Evolutionary conservation across 1,140 invertebrate genomes (phyloP).

Genomic region (Araneus ventricosus): DNA sequence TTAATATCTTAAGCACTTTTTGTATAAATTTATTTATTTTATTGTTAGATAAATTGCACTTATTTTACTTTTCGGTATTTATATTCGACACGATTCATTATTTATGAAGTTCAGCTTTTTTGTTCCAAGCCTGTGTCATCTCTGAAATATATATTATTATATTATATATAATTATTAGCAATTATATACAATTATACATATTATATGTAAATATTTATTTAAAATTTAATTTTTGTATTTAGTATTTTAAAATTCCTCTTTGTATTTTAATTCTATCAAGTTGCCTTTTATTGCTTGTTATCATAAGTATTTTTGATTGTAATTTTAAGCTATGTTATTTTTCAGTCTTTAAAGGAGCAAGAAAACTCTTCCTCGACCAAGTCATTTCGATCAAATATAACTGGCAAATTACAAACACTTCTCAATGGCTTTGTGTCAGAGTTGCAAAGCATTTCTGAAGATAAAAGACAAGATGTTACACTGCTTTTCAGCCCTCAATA

Average conservation of each 20-base stretch:
- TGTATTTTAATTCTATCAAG: background rate
- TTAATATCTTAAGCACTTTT: too few relatives aligned
- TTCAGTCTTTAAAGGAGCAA: background rate
- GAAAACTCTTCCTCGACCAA: background rate
- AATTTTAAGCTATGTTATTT: background rate
- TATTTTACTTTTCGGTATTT: too few relatives aligned
- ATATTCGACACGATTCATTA: too few relatives aligned
- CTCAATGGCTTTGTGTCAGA: slow-evolving; percentile 28
- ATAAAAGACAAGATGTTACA: background rate
- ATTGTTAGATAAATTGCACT: too few relatives aligned
- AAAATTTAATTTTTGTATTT: too few relatives aligned
- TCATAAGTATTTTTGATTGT: background rate
- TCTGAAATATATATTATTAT: too few relatives aligned
- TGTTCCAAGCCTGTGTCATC: too few relatives aligned
- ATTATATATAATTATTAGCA: too few relatives aligned
- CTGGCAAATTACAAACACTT: background rate
- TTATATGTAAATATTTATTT: too few relatives aligned
- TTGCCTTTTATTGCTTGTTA: background rate
- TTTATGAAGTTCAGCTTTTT: too few relatives aligned
- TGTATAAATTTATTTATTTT: too few relatives aligned
- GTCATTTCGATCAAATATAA: background rate
- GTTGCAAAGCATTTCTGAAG: background rate
- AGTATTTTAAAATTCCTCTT: background rate
- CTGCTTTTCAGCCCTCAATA: background rate
- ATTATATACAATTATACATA: too few relatives aligned